Evolutionary conservation across 2,888 invertebrate genomes (phyloP).

Genomic region (Lithophane socia): DNA sequence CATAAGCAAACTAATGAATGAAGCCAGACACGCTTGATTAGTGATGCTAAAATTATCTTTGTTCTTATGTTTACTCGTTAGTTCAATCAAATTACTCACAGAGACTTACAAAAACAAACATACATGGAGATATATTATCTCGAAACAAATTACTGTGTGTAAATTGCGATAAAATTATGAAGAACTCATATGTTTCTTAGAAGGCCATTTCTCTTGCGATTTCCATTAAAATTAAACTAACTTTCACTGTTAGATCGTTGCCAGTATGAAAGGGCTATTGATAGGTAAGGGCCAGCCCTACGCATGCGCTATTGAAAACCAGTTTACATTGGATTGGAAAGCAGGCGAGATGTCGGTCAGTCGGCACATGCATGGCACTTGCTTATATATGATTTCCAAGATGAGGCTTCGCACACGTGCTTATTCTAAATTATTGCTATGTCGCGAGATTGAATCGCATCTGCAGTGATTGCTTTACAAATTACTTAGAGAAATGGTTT

Average conservation of each 20-base stretch:
- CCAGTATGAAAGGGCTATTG: conserved; percentile 63
- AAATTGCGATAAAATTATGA: conserved; percentile 45
- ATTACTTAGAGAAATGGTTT: conserved; percentile 28
- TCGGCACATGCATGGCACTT: conserved; percentile 66
- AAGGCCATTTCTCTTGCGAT: conserved; percentile 55
- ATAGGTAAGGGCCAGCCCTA: conserved; percentile 65
- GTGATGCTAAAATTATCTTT: conserved; percentile 54
- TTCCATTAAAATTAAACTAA: conserved; percentile 61
- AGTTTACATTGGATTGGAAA: conserved; percentile 71
- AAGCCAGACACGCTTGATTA: conserved; percentile 54
- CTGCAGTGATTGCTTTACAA: conserved; percentile 42
- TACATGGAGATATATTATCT: conserved; percentile 35
- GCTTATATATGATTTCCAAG: conserved; percentile 65
- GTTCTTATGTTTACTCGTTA: conserved; percentile 46
- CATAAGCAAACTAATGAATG: conserved; percentile 46
- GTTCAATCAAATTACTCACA: conserved; percentile 49
- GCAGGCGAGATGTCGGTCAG: conserved; percentile 71
- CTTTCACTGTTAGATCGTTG: conserved; percentile 63
- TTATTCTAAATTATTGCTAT: conserved; percentile 41
- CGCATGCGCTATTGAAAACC: conserved; percentile 62
- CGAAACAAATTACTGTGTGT: conserved; percentile 34
- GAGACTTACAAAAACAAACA: conserved; percentile 31
- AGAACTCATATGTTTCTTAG: conserved; percentile 39
- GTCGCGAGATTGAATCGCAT: conserved; percentile 48
- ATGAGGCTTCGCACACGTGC: conserved; percentile 55